Evolutionary conservation across 2,888 invertebrate genomes (phyloP).

Genomic region (Xanthorhoe designata): DNA sequence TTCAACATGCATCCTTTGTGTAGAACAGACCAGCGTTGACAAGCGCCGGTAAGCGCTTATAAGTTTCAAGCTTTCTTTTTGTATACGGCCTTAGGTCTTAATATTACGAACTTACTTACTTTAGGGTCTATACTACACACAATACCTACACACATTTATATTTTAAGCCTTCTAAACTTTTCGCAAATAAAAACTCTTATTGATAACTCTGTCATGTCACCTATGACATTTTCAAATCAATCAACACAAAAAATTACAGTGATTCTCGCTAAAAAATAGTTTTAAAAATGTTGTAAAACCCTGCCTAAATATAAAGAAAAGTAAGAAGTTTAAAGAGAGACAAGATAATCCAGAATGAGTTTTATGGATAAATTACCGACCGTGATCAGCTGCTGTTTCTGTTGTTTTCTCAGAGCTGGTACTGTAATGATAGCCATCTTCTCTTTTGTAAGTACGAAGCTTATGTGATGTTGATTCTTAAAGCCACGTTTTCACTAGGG

Average conservation of each 20-base stretch:
- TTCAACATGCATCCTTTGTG: no score
- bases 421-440: constrained; percentile 67
- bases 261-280: not conserved
- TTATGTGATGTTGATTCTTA: no score
- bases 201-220: not conserved
- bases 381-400: constrained; percentile 76
- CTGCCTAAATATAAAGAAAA: not conserved
- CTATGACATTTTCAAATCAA: not conserved
- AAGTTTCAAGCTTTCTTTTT: no score
- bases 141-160: no score
- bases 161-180: not conserved
- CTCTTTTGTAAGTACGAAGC: constrained; percentile 65
- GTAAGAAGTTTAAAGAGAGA: not conserved
- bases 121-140: no score
- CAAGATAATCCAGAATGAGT: constrained; percentile 19
- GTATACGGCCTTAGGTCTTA: no score
- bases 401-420: constrained; percentile 72
- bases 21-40: no score
- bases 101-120: no score
- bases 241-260: constrained; percentile 6
- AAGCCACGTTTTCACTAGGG: no score
- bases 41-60: no score
- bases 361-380: constrained; percentile 66
- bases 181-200: not conserved
- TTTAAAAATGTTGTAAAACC: constrained; percentile 7